Percentiles rank a stretch among this genome's conserved stretches.
Conservation (phyloP, 2,888 invertebrate species). For the Tineola bisselliella region DNA sequence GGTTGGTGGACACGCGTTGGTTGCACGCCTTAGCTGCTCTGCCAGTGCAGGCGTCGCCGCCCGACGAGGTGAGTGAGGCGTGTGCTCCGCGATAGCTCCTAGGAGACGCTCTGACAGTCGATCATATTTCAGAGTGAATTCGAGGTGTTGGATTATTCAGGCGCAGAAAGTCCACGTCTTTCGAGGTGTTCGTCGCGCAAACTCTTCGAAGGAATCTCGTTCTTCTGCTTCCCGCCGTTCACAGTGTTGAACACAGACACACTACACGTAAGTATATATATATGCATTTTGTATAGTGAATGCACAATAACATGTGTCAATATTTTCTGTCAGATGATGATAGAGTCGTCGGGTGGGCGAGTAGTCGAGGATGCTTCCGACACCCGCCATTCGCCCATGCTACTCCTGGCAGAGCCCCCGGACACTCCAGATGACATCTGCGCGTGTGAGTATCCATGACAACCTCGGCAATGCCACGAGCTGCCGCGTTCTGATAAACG, state of each 20-base stretch:
- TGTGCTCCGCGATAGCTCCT: too few relatives aligned
- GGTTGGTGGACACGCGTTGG: conserved; percentile 69
- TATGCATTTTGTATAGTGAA: too few relatives aligned
- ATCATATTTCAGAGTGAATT: conserved; percentile 42
- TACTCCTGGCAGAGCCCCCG: conserved; percentile 51
- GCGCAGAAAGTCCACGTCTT: conserved; percentile 59
- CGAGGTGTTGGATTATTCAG: conserved; percentile 63
- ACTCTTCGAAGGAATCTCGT: conserved; percentile 58
- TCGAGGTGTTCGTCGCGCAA: conserved; percentile 44
- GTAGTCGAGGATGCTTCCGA: conserved; percentile 29
- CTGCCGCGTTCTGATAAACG: too few relatives aligned
- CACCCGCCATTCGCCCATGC: conserved; percentile 28
- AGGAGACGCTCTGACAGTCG: neutral
- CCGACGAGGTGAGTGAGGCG: conserved; percentile 17
- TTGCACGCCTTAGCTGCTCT: conserved; percentile 25
- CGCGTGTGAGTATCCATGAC: conserved; percentile 35
- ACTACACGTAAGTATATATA: conserved; percentile 32
- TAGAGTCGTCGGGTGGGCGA: conserved; percentile 41
- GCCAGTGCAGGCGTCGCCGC: neutral
- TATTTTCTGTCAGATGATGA: conserved; percentile 34
- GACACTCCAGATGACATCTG: conserved; percentile 49
- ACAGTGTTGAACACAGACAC: conserved; percentile 36
- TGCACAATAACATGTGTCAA: too few relatives aligned
- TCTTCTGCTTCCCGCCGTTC: conserved; percentile 63
- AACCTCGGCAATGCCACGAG: too few relatives aligned